Evolutionary conservation across 2,797 vertebrate genomes (phyloP).

Genomic region (Loris lydekkerianus): DNA sequence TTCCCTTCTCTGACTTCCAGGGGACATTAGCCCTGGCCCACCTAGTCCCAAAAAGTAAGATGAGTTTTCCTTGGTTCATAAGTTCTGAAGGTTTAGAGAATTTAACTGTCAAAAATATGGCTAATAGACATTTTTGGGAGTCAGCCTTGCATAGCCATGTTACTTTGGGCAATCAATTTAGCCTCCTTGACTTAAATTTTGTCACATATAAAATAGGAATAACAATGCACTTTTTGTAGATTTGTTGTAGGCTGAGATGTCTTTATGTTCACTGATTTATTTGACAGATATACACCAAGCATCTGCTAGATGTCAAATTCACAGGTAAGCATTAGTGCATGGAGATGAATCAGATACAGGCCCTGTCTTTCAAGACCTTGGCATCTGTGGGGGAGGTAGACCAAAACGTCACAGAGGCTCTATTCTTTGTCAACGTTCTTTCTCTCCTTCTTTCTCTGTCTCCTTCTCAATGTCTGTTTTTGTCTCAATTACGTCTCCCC

Average conservation of each 20-base stretch:
- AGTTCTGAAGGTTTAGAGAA: background rate
- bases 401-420: background rate
- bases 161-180: background rate
- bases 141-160: background rate
- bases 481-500: rapidly evolving
- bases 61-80: background rate
- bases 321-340: background rate
- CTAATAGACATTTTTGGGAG: background rate
- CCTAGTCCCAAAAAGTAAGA: background rate
- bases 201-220: background rate
- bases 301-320: constrained; percentile 20
- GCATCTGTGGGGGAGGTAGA: background rate
- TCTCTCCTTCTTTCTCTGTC: background rate
- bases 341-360: constrained; percentile 2
- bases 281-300: background rate
- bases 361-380: background rate
- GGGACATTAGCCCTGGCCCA: background rate
- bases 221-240: background rate
- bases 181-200: constrained; percentile 10
- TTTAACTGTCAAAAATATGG: background rate
- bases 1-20: no score
- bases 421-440: background rate
- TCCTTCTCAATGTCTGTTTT: background rate
- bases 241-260: background rate
- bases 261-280: constrained; percentile 50